Evolutionary conservation across 2,797 vertebrate genomes (phyloP), one percentile per base, ranked within the genome.

Genomic region (Lates japonicus): DNA sequence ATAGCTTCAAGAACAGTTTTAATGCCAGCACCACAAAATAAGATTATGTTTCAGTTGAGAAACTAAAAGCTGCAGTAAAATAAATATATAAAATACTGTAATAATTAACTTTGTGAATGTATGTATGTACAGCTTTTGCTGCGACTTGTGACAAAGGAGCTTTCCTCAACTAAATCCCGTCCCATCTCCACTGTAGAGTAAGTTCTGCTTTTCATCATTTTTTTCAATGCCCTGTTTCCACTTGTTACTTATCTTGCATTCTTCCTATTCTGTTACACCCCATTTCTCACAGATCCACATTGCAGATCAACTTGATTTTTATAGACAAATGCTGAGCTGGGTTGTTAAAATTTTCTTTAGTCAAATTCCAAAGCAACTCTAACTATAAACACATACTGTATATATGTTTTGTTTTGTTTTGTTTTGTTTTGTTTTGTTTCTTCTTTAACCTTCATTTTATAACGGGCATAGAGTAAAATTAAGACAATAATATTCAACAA

Each of bases 61-160:
- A 55, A 59, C 17, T 37, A 3, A 70, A 35, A 46, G 3, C n/a
- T 62, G 16, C 3, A 0, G 22, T 16, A n/a, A 54, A 49, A 51
- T 54, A 57, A 16, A 41, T 25, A 29, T 22, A 42, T 39, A 5
- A 33, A 25, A 22, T 63, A n/a, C 16, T 64, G 16, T 33, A 12
- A 37, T 5, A 22, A 22, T 17, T 78, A 7, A 52, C 17, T 33
- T 10, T 73, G 13, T 62, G 16, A 76, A 20, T 80, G 35, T 79
- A 4, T 80, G 35, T 79, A 4, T 82, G 2, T 73, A 39, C 74
- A 96, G 95, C 67, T 95, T 60, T 73, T 96, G 81, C 83, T 95
- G 14, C 92, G 94, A 71, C 87, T 96, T 7, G 94, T 96, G 84
- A 54, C 35, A 0, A 94, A 95, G 74, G 95, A 96, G 85, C 69